phyloP scores from a whole-genome alignment of 2,888 invertebrate species.

The Ophion ellenae region DNA sequence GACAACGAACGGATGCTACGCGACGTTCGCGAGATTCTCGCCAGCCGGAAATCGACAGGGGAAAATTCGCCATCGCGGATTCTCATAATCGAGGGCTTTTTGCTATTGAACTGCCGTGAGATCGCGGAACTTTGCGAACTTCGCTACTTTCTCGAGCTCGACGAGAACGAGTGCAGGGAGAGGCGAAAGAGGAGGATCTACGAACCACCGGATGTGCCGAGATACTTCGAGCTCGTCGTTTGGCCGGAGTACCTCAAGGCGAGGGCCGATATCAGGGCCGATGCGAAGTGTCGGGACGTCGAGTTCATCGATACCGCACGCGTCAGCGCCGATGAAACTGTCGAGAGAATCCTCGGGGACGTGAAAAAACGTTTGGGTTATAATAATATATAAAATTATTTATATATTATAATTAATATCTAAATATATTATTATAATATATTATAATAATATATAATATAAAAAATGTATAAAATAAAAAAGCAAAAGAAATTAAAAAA shows the following conservation, averaged over 20 bases:
- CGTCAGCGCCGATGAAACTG: slow-evolving; percentile 69
- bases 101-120: slow-evolving; percentile 89
- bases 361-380: slow-evolving; percentile 55
- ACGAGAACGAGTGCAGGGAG: slow-evolving; percentile 87
- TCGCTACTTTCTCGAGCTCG: slow-evolving; percentile 90
- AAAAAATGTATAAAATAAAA: no score
- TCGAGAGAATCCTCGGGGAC: slow-evolving; percentile 71
- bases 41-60: slow-evolving; percentile 71
- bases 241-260: slow-evolving; percentile 94
- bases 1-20: slow-evolving; percentile 90
- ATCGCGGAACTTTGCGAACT: slow-evolving; percentile 88
- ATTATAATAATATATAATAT: no score
- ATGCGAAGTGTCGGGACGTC: slow-evolving; percentile 70
- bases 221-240: slow-evolving; percentile 94
- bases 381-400: no score
- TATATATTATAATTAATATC: no score
- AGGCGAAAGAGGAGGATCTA: slow-evolving; percentile 89
- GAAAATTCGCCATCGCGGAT: slow-evolving; percentile 82
- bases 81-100: slow-evolving; percentile 91
- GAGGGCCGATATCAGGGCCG: slow-evolving; percentile 82
- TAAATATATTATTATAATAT: no score
- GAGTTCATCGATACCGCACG: slow-evolving; percentile 76
- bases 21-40: slow-evolving; percentile 85
- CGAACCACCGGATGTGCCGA: slow-evolving; percentile 93
- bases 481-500: no score